A percentile compares a stretch with the other conserved stretches of the same genome.
phyloP scores from a whole-genome alignment of 2,113 vertebrate genomes.

The Donacobius atricapilla region DNA sequence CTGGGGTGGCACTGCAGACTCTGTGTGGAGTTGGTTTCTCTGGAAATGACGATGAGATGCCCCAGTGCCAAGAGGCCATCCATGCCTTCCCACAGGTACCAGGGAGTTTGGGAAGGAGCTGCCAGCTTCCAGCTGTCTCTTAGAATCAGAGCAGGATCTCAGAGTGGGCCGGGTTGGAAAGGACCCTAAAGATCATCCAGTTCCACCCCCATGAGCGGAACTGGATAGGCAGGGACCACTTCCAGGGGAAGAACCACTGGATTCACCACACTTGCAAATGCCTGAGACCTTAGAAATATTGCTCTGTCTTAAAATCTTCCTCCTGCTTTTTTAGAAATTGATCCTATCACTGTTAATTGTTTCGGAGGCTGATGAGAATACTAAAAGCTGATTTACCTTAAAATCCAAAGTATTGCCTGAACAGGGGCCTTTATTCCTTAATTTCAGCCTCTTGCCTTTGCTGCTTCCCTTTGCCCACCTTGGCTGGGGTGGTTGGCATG shows the following conservation, averaged over 20 bases:
- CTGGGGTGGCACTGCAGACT: accelerated
- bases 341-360: not conserved
- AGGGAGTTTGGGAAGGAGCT: not conserved
- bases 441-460: not conserved
- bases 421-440: not conserved
- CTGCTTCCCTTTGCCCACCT: not conserved
- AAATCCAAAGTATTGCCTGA: not conserved
- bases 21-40: no score
- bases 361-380: not conserved
- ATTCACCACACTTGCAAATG: not conserved
- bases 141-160: not conserved
- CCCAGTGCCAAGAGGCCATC: accelerated
- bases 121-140: not conserved
- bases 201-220: not conserved
- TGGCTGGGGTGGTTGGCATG: not conserved
- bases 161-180: not conserved
- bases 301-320: not conserved
- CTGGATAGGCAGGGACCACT: not conserved
- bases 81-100: not conserved
- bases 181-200: not conserved
- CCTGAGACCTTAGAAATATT: not conserved
- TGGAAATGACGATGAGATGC: no score
- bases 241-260: not conserved
- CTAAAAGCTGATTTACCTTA: not conserved
- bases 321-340: not conserved